Percentiles rank a stretch among this genome's conserved stretches.
Conservation (phyloP, 2,797 vertebrate species). For the Tarsius wallacei region DNA sequence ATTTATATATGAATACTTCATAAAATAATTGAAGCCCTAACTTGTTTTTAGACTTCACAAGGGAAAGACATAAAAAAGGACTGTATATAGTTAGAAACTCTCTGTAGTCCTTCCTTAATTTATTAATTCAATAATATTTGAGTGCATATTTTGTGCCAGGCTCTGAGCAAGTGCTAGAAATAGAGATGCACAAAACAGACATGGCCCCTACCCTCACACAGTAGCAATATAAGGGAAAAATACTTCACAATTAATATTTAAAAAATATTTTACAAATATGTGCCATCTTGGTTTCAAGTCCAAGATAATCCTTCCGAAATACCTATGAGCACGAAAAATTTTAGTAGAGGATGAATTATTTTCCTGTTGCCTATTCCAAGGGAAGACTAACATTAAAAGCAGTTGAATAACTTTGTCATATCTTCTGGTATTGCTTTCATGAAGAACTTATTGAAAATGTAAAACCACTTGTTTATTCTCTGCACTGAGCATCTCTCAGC, state of each 20-base stretch:
- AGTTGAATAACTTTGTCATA: neutral
- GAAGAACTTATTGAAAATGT: neutral
- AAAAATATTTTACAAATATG: neutral
- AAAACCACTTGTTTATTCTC: neutral
- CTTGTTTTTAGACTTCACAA: neutral
- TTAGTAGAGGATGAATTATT: neutral
- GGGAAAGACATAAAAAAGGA: neutral
- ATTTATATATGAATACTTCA: neutral
- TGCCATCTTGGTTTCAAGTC: neutral
- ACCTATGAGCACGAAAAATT: neutral
- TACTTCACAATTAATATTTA: neutral
- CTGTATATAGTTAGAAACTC: neutral
- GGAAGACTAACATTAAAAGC: neutral
- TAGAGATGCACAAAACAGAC: neutral
- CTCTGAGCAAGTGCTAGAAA: neutral
- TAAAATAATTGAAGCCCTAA: conserved; percentile 26
- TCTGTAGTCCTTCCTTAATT: neutral
- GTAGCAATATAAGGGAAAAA: neutral
- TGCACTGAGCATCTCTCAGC: neutral
- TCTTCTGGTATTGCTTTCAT: neutral
- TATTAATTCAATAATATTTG: conserved; percentile 16
- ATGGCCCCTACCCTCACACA: neutral
- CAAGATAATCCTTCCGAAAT: neutral
- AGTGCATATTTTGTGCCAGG: neutral
- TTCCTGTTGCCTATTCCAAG: neutral